Conservation (phyloP, 2,113 vertebrate species). For the Corydoras maculifer region DNA sequence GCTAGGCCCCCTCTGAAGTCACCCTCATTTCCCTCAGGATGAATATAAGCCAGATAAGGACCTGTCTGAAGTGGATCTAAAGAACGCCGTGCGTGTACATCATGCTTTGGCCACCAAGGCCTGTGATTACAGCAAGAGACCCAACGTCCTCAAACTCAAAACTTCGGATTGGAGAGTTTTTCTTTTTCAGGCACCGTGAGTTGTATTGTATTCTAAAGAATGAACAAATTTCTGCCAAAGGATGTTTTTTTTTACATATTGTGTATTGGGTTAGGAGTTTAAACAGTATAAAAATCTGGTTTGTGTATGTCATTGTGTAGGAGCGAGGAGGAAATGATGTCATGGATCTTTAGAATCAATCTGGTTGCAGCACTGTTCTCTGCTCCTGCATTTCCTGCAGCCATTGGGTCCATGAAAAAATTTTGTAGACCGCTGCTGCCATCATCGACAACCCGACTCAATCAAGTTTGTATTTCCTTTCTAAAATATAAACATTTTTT, state of each 20-base stretch:
- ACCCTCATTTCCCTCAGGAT: constrained; percentile 62
- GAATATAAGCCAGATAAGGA: constrained; percentile 93
- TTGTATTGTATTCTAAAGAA: constrained; percentile 46
- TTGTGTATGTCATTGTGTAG: constrained; percentile 51
- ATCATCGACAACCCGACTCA: constrained; percentile 79
- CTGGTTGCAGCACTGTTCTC: constrained; percentile 92
- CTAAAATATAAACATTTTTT: too few species aligned
- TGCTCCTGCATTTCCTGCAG: constrained; percentile 89
- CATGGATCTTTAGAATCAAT: constrained; percentile 95
- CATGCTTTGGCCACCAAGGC: constrained; percentile 88
- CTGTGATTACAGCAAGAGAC: constrained; percentile 93
- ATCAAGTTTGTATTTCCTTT: constrained; percentile 60
- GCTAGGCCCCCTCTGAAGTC: too few species aligned
- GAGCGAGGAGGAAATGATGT: constrained; percentile 94
- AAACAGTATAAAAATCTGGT: neutral
- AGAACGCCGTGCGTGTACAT: constrained; percentile 90
- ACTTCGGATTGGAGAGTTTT: constrained; percentile 97
- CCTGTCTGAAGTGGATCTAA: constrained; percentile 91
- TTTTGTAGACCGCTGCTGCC: constrained; percentile 89
- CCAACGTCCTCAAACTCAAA: constrained; percentile 90
- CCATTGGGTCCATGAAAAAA: constrained; percentile 96
- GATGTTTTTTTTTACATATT: too few species aligned
- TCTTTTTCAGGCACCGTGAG: constrained; percentile 87
- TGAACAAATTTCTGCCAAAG: neutral
- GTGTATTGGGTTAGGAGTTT: too few species aligned